A percentile compares a stretch with the other conserved stretches of the same genome.
These are phyloP conservation scores for Heterotis niloticus DNA, from an alignment of 2,113 vertebrate genomes.

Conservation along the genomic window DNA sequence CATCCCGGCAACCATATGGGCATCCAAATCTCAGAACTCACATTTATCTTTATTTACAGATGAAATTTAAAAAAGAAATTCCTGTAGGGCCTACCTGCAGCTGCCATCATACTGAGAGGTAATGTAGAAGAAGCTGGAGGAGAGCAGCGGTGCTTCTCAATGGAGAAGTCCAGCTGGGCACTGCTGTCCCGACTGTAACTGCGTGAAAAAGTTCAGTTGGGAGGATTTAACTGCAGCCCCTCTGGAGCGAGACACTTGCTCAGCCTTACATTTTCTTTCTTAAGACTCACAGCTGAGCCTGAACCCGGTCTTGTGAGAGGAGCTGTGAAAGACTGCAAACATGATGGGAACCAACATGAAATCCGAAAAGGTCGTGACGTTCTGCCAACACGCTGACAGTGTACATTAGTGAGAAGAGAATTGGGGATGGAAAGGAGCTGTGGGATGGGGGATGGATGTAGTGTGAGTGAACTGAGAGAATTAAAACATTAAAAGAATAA, in stretches of 20 bases:
- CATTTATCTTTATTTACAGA: slow-evolving; percentile 29
- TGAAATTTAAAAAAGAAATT: slow-evolving; percentile 20
- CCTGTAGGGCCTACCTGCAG: slow-evolving; percentile 25
- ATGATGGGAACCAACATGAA: slow-evolving; percentile 3
- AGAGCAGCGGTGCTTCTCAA: slow-evolving; percentile 31
- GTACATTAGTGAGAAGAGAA: background rate
- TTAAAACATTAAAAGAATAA: no score
- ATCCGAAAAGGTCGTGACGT: background rate
- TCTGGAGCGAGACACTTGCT: slow-evolving; percentile 17
- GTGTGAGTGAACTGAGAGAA: background rate
- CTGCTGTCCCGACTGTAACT: no score
- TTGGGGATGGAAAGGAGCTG: background rate
- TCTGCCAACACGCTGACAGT: no score
- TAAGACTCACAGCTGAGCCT: no score
- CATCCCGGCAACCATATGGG: slow-evolving; percentile 35
- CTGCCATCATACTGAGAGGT: slow-evolving; percentile 21
- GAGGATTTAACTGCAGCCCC: background rate
- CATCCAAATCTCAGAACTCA: slow-evolving; percentile 25
- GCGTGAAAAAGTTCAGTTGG: background rate
- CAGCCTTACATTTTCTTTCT: slow-evolving; percentile 11
- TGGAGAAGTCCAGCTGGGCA: background rate
- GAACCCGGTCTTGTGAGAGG: background rate
- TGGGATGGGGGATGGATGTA: background rate
- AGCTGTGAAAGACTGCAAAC: background rate
- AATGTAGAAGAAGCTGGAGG: slow-evolving; percentile 28